These are phyloP conservation scores for Porites lutea DNA, from an alignment of 64 coral and sea anemone genomes.

Conservation along the genomic window DNA sequence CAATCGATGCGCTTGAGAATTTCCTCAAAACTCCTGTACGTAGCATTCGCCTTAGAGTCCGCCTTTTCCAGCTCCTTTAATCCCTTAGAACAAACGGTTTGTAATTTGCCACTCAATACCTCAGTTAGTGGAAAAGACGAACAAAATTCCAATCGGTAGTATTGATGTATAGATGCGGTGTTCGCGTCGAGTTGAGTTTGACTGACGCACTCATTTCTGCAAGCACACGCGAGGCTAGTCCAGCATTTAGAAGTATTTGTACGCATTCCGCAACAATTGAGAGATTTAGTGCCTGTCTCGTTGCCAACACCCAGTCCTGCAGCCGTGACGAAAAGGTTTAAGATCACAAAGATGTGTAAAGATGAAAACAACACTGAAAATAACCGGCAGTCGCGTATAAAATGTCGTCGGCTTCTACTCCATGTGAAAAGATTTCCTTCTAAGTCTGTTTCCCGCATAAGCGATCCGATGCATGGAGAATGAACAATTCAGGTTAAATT, in stretches of 20 bases:
- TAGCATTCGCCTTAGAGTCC: background rate
- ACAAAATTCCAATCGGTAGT: constrained; percentile 51
- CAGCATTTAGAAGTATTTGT: constrained; percentile 18
- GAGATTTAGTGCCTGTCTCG: constrained; percentile 3
- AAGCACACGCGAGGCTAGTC: constrained; percentile 16
- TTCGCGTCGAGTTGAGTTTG: background rate
- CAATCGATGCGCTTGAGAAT: constrained; percentile 24
- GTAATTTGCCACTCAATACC: background rate
- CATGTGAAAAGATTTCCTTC: constrained; percentile 7
- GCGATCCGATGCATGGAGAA: constrained; percentile 49
- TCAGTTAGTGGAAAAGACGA: background rate
- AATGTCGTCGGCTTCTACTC: constrained; percentile 24
- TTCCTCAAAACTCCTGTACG: constrained; percentile 23
- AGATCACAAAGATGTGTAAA: background rate
- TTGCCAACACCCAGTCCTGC: constrained; percentile 3
- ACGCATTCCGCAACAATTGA: constrained; percentile 37
- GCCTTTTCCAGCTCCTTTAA: background rate
- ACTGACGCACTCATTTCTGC: background rate
- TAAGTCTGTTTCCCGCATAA: constrained; percentile 43
- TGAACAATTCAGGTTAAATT: constrained; percentile 2
- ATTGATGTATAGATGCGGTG: background rate
- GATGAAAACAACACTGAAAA: background rate
- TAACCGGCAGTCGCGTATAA: background rate
- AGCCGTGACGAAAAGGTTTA: constrained; percentile 1
- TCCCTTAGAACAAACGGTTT: background rate